A percentile compares a stretch with the other conserved stretches of the same genome.
Conservation (phyloP, 2,888 invertebrate genomes). For the Drosophila neonasuta region DNA sequence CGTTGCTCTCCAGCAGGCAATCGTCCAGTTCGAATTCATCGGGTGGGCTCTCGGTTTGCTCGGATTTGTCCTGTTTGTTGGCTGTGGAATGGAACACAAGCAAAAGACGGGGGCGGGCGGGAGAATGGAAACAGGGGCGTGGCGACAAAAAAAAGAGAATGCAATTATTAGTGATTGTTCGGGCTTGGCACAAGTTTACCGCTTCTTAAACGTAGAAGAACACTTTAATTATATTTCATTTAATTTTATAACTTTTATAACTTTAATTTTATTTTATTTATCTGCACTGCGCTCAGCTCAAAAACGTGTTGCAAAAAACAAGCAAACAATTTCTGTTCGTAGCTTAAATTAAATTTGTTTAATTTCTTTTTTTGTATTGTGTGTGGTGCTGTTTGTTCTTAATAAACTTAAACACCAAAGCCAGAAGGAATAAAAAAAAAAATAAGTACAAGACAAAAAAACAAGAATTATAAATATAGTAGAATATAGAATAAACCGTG, state of each 20-base stretch:
- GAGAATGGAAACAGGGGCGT: conserved; percentile 15
- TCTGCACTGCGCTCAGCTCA: conserved; percentile 54
- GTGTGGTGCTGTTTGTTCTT: conserved; percentile 37
- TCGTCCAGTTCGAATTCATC: conserved; percentile 82
- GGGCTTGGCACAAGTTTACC: conserved; percentile 27
- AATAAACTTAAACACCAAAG: conserved; percentile 55
- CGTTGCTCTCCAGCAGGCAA: conserved; percentile 81
- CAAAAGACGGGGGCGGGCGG: neutral
- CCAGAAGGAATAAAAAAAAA: conserved; percentile 44
- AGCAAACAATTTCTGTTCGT: conserved; percentile 53
- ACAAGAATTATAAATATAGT: conserved; percentile 18
- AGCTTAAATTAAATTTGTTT: conserved; percentile 31
- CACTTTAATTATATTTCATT: neutral
- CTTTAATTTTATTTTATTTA: neutral
- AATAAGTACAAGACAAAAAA: conserved; percentile 27
- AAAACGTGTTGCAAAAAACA: conserved; percentile 64
- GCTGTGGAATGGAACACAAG: conserved; percentile 51
- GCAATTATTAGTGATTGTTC: conserved; percentile 38
- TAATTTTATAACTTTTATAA: neutral
- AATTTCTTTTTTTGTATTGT: conserved; percentile 10
- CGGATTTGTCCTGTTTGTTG: conserved; percentile 81
- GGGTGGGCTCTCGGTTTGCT: conserved; percentile 81
- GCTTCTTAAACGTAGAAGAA: conserved; percentile 26
- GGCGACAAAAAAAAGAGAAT: conserved; percentile 14
- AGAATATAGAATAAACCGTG: conserved; percentile 43